Evolutionary conservation across 2,888 invertebrate species (phyloP), one percentile per base, ranked within the genome.

Genomic region (Lysandra bellargus): DNA sequence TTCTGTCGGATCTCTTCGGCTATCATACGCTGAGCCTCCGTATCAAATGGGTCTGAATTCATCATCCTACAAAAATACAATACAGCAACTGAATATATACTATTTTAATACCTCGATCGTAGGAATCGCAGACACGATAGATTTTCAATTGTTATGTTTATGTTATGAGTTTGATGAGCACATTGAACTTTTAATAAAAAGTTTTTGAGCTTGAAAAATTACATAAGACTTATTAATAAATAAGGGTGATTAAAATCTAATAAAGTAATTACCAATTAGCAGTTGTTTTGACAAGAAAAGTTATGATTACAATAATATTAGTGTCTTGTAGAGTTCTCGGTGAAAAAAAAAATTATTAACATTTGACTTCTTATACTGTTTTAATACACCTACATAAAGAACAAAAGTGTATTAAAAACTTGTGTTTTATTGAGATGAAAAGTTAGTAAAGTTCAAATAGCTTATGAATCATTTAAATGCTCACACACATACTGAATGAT

Each of bases 1-100:
- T 99, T 98, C 87, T 97, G 98, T 84, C 97, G 96, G 82, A 99
- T 99, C 92, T 99, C 98, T 88, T 99, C 99, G 4, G 99, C 99
- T 84, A 99, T 99, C 86, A 98, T 95, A 81, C 97, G 95, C 91
- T 99, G 99, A 0, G 99, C 98, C 90, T 99, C 99, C 0, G 98
- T 97, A 91, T 99, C 99, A 89, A 99, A 99, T 0, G 99, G 99
- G 95, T 99, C 98, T 0, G 99, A 98, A 85, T 97, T 97, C 94
- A 99, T 96, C 96, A 99, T 97, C 86, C 98, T 96, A 79, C 30
- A 44, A 49, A 14, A 78, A 64, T 64, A 9, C 7, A 30, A 40
- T 74, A 57, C 4, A 14, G 14, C 57, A 57, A 17, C 57, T 17
- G 57, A 17, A n/a, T n/a, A 57, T 17, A 57, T 57, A 40, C 6